Conservation (phyloP, 2,888 invertebrate species). For the Cepaea hortensis region DNA sequence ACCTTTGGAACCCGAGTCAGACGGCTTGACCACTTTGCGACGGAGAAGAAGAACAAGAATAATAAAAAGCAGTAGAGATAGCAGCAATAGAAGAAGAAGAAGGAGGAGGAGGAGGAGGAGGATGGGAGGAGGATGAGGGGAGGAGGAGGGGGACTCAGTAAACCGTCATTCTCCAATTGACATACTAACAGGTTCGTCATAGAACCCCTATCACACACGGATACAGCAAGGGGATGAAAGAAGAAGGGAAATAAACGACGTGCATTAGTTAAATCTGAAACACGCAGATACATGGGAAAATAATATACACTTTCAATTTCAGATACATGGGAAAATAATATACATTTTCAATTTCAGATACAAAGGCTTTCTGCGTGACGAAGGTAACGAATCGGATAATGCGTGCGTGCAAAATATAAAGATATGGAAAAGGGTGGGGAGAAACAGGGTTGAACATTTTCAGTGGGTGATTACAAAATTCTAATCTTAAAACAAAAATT, state of each 20-base stretch:
- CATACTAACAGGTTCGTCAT: no score
- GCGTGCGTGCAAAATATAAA: constrained; percentile 13
- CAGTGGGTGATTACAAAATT: constrained; percentile 38
- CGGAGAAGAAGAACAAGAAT: no score
- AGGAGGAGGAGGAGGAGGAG: no score
- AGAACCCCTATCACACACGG: no score
- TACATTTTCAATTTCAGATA: constrained; percentile 28
- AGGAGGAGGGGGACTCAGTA: no score
- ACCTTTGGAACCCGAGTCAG: no score
- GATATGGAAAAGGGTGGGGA: constrained; percentile 4
- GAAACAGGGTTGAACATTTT: constrained; percentile 20
- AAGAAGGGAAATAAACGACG: neutral
- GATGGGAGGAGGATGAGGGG: no score
- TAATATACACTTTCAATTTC: constrained; percentile 2
- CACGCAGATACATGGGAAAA: neutral
- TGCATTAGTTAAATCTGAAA: neutral
- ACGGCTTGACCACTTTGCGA: no score
- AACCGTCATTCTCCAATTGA: no score
- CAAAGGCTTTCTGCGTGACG: constrained; percentile 10
- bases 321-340: neutral
- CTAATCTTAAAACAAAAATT: constrained; percentile 45
- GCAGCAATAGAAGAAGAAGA: no score
- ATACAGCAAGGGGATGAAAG: neutral
- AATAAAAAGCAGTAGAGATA: no score
- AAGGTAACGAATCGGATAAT: constrained; percentile 38